Evolutionary conservation across 2,888 invertebrate species (phyloP), one percentile per base, ranked within the genome.

Genomic region (Dynastes hyllus): DNA sequence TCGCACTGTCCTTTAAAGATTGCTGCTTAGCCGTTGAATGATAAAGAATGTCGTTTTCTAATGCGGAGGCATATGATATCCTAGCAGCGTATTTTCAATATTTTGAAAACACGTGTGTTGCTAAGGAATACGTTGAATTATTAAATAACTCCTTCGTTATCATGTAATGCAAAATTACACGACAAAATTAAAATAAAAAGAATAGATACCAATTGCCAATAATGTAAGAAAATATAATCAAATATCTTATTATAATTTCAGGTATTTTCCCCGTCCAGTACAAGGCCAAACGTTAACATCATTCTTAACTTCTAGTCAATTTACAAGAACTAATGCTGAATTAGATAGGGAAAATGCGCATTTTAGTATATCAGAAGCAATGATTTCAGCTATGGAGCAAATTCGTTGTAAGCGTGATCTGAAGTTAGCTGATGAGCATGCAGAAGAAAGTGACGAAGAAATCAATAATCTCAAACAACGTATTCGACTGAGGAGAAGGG

Each of bases 321-420:
- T 94, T 85, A 91, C 93, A 45, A 91, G 93, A 80, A 90, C 92
- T 27, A 94, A 94, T 85, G 95, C 95, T 0, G 95, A 95, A 85
- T 89, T 96, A 79, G 96, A 96, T 85, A 89, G 95, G 85, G 96
- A 96, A 89, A 96, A 96, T 89, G 95, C 96, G 0, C 96, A 96
- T 89, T 96, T 96, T 87, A 93, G 93, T 85, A 93, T 96, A 81
- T 95, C 94, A 1, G 96, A 96, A 88, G 95, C 95, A 0, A 92
- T 96, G 86, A 96, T 96, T 81, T 92, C 95, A 8, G 95, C 95
- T 13, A 94, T 96, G 82, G 96, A 96, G 86, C 93, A 93, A 85
- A 91, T 94, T 8, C 93, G 93, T 86, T 94, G 93, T 86, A 92
- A 91, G 70, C 89, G 89, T 63, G 89, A 91, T 81, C 87, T 90